Base-by-base conservation (phyloP, 2,797 vertebrate genomes). In the Arrhamphus sclerolepis region DNA sequence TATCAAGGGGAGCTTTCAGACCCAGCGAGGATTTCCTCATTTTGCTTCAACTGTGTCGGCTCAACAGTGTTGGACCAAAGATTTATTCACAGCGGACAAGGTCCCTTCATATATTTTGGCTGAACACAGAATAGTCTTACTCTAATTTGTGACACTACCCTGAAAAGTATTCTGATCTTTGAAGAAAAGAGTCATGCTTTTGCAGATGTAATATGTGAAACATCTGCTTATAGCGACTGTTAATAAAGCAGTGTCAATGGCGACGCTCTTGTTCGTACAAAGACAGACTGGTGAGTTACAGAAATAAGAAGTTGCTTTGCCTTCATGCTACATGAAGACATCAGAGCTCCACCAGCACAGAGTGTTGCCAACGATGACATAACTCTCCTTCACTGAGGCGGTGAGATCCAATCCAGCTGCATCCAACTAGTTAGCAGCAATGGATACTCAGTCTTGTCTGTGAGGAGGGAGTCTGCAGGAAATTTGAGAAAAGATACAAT, bases 41-140 rank as follows among this genome's bases (percentile, higher is more conserved):
- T 56, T 42, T 50, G 40, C 26, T 56, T 54, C 20, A 75, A 34
- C 22, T 56, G 42, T 52, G 72, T 56, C 58, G 42, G 54, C 41
- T 65, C 46, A 8, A 58, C 29, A 18, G 14, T 39, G 24, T 43
- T 10, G 26, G 28, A 43, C 9, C 9, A 8, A 44, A 19, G 20
- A 58, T 24, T 38, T 50, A 22, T 21, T 7, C n/a, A 18, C 14
- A 21, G 24, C n/a, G 3, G n/a, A 43, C 41, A 13, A 50, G 38
- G 38, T 22, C 19, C 5, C 39, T 5, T 50, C n/a, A n/a, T 44
- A 19, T 29, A 28, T 8, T 28, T n/a, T 16, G 34, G 16, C 21
- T 40, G 54, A 70, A 59, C 28, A 13, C 22, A 16, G 19, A 11
- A 34, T 10, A 34, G 6, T 29, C 8, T 1, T 3, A 29, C 8